Percentiles rank a stretch among this genome's conserved stretches.
Conservation (phyloP, 1,140 invertebrate species). For the Andrena cerasifolii region DNA sequence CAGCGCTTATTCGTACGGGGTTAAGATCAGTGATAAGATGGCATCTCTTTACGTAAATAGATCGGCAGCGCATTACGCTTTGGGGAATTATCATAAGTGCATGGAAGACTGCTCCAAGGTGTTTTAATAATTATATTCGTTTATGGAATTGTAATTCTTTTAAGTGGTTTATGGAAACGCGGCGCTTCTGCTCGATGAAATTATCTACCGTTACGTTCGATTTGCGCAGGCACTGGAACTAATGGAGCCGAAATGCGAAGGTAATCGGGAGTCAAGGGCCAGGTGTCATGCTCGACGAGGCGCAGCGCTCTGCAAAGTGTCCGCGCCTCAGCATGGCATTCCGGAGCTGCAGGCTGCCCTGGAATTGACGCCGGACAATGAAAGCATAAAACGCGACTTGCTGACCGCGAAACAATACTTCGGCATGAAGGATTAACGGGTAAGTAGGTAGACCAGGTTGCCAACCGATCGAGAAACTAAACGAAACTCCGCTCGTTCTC, state of each 20-base stretch:
- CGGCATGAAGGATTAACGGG: conserved; percentile 60
- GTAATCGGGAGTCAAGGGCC: conserved; percentile 87
- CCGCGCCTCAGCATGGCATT: conserved; percentile 88
- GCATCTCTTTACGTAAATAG: conserved; percentile 89
- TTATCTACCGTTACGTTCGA: not conserved
- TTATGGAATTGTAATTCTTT: no score
- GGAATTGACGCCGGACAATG: conserved; percentile 84
- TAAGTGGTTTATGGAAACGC: not conserved
- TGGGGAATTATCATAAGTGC: conserved; percentile 89
- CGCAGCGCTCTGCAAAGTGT: conserved; percentile 87
- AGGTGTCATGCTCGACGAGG: conserved; percentile 88
- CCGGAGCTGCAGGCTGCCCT: conserved; percentile 89
- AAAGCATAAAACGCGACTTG: conserved; percentile 80
- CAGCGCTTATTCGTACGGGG: conserved; percentile 91
- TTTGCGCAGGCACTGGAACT: conserved; percentile 87
- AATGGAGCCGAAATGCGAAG: conserved; percentile 86
- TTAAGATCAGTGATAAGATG: conserved; percentile 89
- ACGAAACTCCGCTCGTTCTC: not conserved
- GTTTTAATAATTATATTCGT: no score
- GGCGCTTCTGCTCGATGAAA: not conserved
- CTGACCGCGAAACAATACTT: conserved; percentile 68
- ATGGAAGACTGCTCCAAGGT: conserved; percentile 86
- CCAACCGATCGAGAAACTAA: not conserved
- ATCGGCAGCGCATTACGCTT: conserved; percentile 88
- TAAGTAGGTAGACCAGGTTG: conserved; percentile 5